A percentile compares a stretch with the other conserved stretches of the same genome.
Evolutionary conservation across 2,797 vertebrate species (phyloP).

Genomic region (Rhinella marina): DNA sequence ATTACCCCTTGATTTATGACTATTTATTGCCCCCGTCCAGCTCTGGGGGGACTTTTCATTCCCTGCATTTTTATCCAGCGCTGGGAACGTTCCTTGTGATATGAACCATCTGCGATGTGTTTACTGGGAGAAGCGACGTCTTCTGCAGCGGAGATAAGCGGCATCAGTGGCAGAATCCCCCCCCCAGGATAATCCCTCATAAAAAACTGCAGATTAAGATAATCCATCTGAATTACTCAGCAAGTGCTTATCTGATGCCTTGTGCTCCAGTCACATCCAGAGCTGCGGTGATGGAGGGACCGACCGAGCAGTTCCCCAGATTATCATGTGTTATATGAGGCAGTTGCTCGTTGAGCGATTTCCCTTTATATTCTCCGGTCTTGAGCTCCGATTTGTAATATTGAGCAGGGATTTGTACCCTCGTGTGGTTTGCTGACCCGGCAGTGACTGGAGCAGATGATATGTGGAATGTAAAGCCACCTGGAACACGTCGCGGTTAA

Average conservation of each 20-base stretch:
- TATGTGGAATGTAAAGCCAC: too few relatives aligned
- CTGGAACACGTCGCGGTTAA: too few relatives aligned
- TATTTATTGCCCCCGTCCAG: constrained; percentile 71
- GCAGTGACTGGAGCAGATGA: background rate
- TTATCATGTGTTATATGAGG: too few relatives aligned
- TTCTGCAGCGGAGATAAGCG: background rate
- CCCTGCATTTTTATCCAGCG: constrained; percentile 65
- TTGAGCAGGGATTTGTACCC: background rate
- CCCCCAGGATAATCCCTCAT: background rate
- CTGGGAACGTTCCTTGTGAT: constrained; percentile 67
- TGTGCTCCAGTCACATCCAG: background rate
- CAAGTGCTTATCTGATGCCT: background rate
- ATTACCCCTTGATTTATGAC: constrained; percentile 71
- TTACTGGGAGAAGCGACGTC: constrained; percentile 51
- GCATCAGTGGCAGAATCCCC: background rate
- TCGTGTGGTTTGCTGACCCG: background rate
- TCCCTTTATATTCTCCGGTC: too few relatives aligned
- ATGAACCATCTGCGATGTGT: constrained; percentile 70
- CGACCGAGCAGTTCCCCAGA: too few relatives aligned
- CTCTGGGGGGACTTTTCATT: constrained; percentile 65
- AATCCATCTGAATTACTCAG: background rate
- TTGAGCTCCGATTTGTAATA: too few relatives aligned
- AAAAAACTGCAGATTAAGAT: background rate
- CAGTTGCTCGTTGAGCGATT: too few relatives aligned
- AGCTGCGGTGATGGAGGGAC: background rate